These are phyloP conservation scores for Limnephilus lunatus DNA, from an alignment of 2,888 invertebrate species.

Conservation along the genomic window DNA sequence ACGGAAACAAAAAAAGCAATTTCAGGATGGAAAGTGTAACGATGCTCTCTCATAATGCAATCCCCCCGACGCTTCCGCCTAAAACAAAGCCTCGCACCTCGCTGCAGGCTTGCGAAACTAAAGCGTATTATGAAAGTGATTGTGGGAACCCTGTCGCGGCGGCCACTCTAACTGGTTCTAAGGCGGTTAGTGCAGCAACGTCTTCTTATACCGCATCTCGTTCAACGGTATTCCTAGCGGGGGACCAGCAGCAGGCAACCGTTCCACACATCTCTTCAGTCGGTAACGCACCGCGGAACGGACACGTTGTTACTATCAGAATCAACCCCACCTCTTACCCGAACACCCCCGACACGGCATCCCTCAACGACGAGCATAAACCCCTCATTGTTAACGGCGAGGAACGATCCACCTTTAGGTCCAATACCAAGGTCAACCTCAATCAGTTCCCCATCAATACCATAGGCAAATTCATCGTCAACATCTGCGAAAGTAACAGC, in stretches of 20 bases:
- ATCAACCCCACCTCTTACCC: conserved; percentile 79
- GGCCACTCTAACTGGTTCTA: conserved; percentile 59
- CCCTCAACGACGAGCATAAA: conserved; percentile 56
- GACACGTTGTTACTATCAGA: conserved; percentile 84
- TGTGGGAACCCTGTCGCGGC: conserved; percentile 55
- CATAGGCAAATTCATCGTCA: conserved; percentile 66
- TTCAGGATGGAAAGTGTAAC: conserved; percentile 57
- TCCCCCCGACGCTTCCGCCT: conserved; percentile 67
- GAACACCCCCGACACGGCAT: conserved; percentile 46
- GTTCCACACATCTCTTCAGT: conserved; percentile 69
- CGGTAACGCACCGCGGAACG: conserved; percentile 71
- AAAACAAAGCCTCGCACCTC: conserved; percentile 68
- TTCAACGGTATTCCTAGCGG: conserved; percentile 78
- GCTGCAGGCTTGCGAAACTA: conserved; percentile 64
- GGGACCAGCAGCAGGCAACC: conserved; percentile 67
- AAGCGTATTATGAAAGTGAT: conserved; percentile 53
- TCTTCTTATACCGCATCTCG: conserved; percentile 61
- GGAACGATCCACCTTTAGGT: conserved; percentile 49
- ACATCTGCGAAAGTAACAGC: conserved; percentile 63
- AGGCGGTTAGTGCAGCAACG: conserved; percentile 58
- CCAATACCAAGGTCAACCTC: conserved; percentile 61
- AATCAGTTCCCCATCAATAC: conserved; percentile 65
- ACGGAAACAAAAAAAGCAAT: conserved; percentile 25
- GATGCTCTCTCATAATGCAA: conserved; percentile 64
- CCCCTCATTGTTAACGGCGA: conserved; percentile 51